Base-by-base conservation (phyloP, 2,888 invertebrate species). In the Spodoptera exigua region DNA sequence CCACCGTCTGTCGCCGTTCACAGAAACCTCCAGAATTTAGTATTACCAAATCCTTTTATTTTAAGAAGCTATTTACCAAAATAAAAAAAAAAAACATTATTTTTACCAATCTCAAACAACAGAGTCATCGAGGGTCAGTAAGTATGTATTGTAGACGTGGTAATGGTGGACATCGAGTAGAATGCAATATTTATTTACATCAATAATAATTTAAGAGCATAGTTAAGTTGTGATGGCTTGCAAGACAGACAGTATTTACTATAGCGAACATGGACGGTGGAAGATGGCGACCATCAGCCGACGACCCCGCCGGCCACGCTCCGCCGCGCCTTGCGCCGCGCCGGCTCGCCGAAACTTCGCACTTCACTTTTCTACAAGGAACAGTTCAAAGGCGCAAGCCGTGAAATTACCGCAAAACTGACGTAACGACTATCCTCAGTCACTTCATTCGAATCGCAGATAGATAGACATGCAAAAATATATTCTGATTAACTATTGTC, bases 331-430 rank as follows among this genome's bases (percentile, higher is more conserved):
- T 46, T 60, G 57, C 86, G 83, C 83, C 81, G 84, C 86, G 80
- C 85, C 85, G 84, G 84, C 84, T 88, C 90, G 91, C 93, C 92
- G 90, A 94, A 94, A 91, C 93, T 93, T 92, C 85, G 91, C 92
- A 92, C 93, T 93, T 92, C 90, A 91, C 92, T 92, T 92, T 92
- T 90, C 91, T 88, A 91, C 89, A 87, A 92, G 89, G 88, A 90
- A 89, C 88, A 85, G 87, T 84, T 84, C 86, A 84, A 83, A 86
- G 84, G 85, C 89, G 85, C 85, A 77, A 87, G 82, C 91, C 93
- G 91, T 93, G 92, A 92, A 93, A 93, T 94, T 89, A 88, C 88
- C 85, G 89, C 89, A 88, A 90, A 89, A 86, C 87, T 90, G 89
- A 92, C 88, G 90, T 89, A 91, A 91, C 79, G 68, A 70, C 76